Evolutionary conservation across 1,140 invertebrate species (phyloP).

Genomic region (Daktulosphaira vitifoliae): DNA sequence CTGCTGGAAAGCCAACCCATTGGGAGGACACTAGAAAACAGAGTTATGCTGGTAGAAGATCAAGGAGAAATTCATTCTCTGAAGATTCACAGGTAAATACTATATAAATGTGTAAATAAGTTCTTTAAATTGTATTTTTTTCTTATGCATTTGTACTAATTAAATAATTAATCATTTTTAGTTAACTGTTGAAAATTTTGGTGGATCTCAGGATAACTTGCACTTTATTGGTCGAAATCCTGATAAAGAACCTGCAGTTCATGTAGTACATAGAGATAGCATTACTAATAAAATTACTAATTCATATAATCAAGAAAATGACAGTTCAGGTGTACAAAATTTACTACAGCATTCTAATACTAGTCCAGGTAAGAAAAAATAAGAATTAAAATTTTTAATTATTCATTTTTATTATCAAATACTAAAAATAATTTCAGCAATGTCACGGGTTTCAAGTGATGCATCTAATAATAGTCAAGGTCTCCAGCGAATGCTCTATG

Average conservation of each 20-base stretch:
- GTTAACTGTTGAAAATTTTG: constrained; percentile 84
- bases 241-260: constrained; percentile 61
- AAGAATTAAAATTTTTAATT: background rate
- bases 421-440: background rate
- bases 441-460: constrained; percentile 9
- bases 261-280: constrained; percentile 43
- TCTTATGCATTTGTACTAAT: too few relatives aligned
- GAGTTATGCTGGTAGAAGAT: constrained; percentile 68
- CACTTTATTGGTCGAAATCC: constrained; percentile 60
- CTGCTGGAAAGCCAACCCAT: constrained; percentile 73
- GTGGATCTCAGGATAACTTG: constrained; percentile 56
- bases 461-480: constrained; percentile 36
- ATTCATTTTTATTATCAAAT: background rate
- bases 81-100: constrained; percentile 61
- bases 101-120: too few relatives aligned
- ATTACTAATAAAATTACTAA: background rate
- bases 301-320: constrained; percentile 31
- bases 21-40: constrained; percentile 63
- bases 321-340: constrained; percentile 28
- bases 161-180: constrained; percentile 44
- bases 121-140: too few relatives aligned
- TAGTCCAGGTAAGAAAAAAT: constrained; percentile 7
- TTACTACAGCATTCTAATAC: constrained; percentile 13
- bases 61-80: constrained; percentile 70
- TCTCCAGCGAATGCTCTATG: constrained; percentile 37